Evolutionary conservation across 2,888 invertebrate genomes (phyloP).

Genomic region (Folsomia candida): DNA sequence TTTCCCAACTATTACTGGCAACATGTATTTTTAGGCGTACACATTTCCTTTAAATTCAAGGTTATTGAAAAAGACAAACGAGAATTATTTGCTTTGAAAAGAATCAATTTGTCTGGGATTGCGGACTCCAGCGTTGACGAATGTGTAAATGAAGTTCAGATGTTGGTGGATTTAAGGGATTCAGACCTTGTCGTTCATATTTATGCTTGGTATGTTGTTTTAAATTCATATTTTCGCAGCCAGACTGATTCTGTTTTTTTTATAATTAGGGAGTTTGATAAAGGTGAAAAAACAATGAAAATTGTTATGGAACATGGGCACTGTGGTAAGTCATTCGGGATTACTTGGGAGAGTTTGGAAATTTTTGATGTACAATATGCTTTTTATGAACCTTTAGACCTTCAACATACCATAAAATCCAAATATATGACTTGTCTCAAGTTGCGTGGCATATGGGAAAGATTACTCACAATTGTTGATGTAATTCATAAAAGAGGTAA

Average conservation of each 20-base stretch:
- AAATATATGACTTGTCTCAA: slow-evolving; percentile 14
- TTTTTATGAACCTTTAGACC: too few relatives aligned
- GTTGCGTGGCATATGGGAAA: slow-evolving; percentile 66
- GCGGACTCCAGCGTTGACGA: slow-evolving; percentile 72
- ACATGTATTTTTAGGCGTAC: too few relatives aligned
- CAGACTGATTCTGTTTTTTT: slow-evolving; percentile 49
- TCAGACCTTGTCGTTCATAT: slow-evolving; percentile 79
- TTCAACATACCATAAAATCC: slow-evolving; percentile 67
- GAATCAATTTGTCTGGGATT: slow-evolving; percentile 71
- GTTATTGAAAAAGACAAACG: slow-evolving; percentile 64
- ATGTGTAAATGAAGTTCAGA: slow-evolving; percentile 83
- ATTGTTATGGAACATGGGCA: slow-evolving; percentile 93
- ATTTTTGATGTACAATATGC: too few relatives aligned
- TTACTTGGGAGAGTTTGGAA: too few relatives aligned
- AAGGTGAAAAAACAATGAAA: slow-evolving; percentile 65
- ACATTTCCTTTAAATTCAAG: slow-evolving; percentile 53
- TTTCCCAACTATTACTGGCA: neutral
- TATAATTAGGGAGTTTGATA: slow-evolving; percentile 72
- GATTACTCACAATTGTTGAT: slow-evolving; percentile 87
- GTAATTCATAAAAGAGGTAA: slow-evolving; percentile 85
- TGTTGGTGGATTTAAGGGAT: slow-evolving; percentile 76
- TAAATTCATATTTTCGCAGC: neutral
- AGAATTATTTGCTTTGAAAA: slow-evolving; percentile 71
- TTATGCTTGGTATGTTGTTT: slow-evolving; percentile 74
- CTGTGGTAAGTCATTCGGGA: too few relatives aligned